phyloP scores from a whole-genome alignment of 1,140 invertebrate genomes.

The Drosophila bocki region DNA sequence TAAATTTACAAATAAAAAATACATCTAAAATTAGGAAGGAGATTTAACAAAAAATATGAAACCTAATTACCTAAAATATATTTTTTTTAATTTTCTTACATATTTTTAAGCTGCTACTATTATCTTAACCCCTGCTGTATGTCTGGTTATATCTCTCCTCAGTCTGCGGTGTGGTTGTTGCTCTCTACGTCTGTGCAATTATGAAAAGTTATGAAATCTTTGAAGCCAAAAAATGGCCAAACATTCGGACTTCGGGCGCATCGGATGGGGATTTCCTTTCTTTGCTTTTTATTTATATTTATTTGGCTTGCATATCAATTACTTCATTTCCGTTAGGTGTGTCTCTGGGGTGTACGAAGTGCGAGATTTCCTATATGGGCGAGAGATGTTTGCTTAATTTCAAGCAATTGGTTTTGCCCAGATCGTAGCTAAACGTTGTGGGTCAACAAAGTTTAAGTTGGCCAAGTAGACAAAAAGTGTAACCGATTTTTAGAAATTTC shows the following conservation, averaged over 20 bases:
- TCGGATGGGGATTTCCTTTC: constrained; percentile 46
- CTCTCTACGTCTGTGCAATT: constrained; percentile 38
- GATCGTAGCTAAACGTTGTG: neutral
- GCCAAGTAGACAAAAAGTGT: too few relatives aligned
- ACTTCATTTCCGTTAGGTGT: constrained; percentile 50
- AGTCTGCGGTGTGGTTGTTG: constrained; percentile 6
- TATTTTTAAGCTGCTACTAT: neutral
- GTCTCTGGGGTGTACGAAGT: constrained; percentile 34
- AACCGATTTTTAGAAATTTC: neutral
- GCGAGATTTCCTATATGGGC: constrained; percentile 27
- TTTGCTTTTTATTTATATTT: constrained; percentile 21
- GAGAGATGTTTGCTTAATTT: constrained; percentile 12
- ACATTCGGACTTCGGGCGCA: constrained; percentile 38
- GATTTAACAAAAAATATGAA: too few relatives aligned
- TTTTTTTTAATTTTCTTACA: neutral
- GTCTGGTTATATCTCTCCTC: neutral
- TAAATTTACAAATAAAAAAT: too few relatives aligned
- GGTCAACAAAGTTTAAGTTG: constrained; percentile 8
- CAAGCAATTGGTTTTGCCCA: constrained; percentile 29
- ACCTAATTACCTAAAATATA: too few relatives aligned
- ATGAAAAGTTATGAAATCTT: constrained; percentile 72
- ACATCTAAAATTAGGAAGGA: neutral
- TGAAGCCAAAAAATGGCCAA: constrained; percentile 46
- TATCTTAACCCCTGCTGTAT: neutral
- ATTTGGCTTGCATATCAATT: constrained; percentile 73